phyloP scores from a whole-genome alignment of 1,140 invertebrate species.

The Euglossa dilemma region DNA sequence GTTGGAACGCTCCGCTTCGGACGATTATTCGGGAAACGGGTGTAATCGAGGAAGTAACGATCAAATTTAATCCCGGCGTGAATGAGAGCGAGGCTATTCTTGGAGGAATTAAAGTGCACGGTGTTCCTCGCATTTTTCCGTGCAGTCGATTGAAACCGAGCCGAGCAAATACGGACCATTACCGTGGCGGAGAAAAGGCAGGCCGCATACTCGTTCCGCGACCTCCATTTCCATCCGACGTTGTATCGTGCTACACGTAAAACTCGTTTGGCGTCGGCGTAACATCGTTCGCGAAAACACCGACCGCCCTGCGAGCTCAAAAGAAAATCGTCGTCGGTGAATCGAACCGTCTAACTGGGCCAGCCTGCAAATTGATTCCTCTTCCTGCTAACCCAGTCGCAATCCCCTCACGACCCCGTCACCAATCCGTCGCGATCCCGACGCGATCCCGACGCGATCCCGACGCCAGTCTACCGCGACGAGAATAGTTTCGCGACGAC shows the following conservation, averaged over 20 bases:
- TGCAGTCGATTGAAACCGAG: conserved; percentile 45
- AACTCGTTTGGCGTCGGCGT: conserved; percentile 22
- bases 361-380: conserved; percentile 26
- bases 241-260: conserved; percentile 28
- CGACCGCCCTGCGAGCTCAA: not conserved
- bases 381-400: not conserved
- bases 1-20: not conserved
- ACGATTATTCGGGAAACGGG: not conserved
- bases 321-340: conserved; percentile 19
- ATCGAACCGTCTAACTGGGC: conserved; percentile 23
- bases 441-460: no score
- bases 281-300: conserved; percentile 33
- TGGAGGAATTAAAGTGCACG: conserved; percentile 39
- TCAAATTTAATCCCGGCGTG: conserved; percentile 35
- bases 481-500: not conserved
- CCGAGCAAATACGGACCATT: conserved; percentile 41
- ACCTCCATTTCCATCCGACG: conserved; percentile 39
- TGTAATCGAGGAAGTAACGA: conserved; percentile 21
- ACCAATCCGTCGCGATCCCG: no score
- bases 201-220: conserved; percentile 18
- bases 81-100: not conserved
- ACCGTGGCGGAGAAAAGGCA: conserved; percentile 17
- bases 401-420: no score
- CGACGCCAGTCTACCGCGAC: no score
- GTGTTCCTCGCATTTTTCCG: conserved; percentile 32